phyloP scores from a whole-genome alignment of 2,888 invertebrate genomes.

The Myathropa florea region DNA sequence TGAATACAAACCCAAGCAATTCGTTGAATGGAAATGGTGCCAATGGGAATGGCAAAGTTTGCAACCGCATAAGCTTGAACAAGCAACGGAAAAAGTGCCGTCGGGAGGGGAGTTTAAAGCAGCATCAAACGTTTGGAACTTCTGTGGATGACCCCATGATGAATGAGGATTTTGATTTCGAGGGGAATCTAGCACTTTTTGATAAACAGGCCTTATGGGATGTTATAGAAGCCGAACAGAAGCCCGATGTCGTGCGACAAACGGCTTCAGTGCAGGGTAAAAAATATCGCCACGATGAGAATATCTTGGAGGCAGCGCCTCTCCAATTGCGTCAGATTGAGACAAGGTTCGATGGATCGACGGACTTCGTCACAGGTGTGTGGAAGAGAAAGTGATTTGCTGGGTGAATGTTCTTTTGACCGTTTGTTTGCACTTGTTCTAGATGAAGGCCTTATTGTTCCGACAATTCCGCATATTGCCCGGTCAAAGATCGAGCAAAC shows the following conservation, averaged over 20 bases:
- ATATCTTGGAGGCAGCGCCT: conserved; percentile 87
- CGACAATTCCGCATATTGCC: conserved; percentile 86
- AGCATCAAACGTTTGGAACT: conserved; percentile 78
- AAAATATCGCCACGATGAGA: conserved; percentile 92
- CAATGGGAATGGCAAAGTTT: conserved; percentile 63
- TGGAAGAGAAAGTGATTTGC: not conserved
- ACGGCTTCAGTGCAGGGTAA: conserved; percentile 74
- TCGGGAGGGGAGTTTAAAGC: conserved; percentile 76
- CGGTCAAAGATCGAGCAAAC: conserved; percentile 86
- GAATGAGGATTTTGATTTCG: conserved; percentile 93
- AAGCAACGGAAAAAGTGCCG: conserved; percentile 75
- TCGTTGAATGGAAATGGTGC: conserved; percentile 66
- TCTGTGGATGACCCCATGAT: conserved; percentile 79
- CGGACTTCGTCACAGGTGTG: conserved; percentile 78
- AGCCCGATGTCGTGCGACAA: conserved; percentile 83
- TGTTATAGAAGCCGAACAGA: conserved; percentile 84
- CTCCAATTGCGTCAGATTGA: conserved; percentile 86
- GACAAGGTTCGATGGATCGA: conserved; percentile 80
- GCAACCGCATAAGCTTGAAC: conserved; percentile 52
- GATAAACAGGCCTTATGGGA: conserved; percentile 92
- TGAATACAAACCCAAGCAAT: conserved; percentile 68
- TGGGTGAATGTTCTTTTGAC: not conserved
- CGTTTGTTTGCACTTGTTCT: not conserved
- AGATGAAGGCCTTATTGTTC: conserved; percentile 91
- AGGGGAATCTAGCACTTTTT: conserved; percentile 95